Base-by-base conservation (phyloP, 30 jellyfish, hydroid and myxozoan species). In the Euphysa ruthae region DNA sequence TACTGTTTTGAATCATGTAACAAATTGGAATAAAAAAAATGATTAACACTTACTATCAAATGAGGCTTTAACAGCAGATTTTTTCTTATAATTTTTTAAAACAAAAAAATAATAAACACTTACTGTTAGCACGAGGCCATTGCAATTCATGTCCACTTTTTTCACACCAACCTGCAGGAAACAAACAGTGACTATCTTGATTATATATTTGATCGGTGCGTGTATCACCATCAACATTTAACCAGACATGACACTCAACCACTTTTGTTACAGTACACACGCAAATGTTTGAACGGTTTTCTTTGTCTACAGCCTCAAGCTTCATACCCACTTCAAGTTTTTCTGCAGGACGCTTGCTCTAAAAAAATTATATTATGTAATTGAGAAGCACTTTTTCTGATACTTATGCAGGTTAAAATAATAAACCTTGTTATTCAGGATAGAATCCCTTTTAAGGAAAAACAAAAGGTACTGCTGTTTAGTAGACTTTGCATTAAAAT, bases 81-180 rank as follows among this genome's bases (percentile, higher is more conserved):
- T n/a, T n/a, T n/a, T n/a, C n/a, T n/a, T n/a, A n/a, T n/a, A n/a
- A n/a, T n/a, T n/a, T n/a, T n/a, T n/a, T n/a, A n/a, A n/a, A n/a
- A n/a, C n/a, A n/a, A n/a, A n/a, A n/a, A 38, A n/a, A 38, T n/a
- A 38, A 15, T 15, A 0, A 43, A n/a, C 20, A 70, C 94, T 34
- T 78, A 85, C 96, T 85, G 76, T 85, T 73, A 16, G 96, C 94
- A 43, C 96, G 54, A 0, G 96, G 96, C 96, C 96, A 85, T 55
- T 85, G 96, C 65, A 86, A 56, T 46, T 86, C 97, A 61, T 86
- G 97, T 34, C 97, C 97, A 32, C 93, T 79, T 68, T 64, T 81
- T 61, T 73, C 93, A 54, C 97, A 86, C 97, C 97, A 86, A 5
- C 97, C 97, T 20, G 63, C 94, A 6, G 97, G 97, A 46, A 78